Base-by-base conservation (phyloP, 2,888 invertebrate species). In the Stegophylla sp. region DNA sequence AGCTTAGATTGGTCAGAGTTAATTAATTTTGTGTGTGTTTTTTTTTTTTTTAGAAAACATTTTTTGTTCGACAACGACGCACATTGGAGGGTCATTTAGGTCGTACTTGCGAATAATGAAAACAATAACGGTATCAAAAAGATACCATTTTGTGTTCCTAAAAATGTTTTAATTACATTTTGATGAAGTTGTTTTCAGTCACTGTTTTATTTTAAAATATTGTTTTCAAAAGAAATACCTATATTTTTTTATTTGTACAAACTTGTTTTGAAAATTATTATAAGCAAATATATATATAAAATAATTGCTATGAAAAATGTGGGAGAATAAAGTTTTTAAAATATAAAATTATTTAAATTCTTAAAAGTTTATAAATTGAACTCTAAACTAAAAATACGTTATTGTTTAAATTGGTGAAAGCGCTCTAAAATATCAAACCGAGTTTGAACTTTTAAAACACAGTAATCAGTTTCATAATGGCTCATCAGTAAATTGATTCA, bases 51-150 rank as follows among this genome's bases (percentile, higher is more conserved):
- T 2, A 53, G 20, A 51, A 69, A 51, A 69, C 13, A 26, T n/a
- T n/a, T n/a, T n/a, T 51, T 28, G 10, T 20, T 15, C 3, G 12
- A 2, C 2, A 69, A n/a, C n/a, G 28, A n/a, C n/a, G 51, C 13
- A 41, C 5, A 41, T 64, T 69, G 69, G 28, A 69, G 20, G 64
- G 1, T 20, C 41, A 13, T 43, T 34, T 69, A 15, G 20, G 20
- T 34, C 3, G 51, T 51, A 28, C 12, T 51, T 7, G 26, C 20
- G 7, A 28, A 34, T 51, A 28, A 53, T 69, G 7, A 12, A 69
- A 7, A 51, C 20, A 51, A n/a, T n/a, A n/a, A n/a, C n/a, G n/a
- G n/a, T n/a, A n/a, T 69, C 10, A n/a, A 45, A 69, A 69, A 69
- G 15, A 20, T 53, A 34, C 13, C 5, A 23, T 51, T 51, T 20